These are phyloP conservation scores for Remorina albescens DNA, from an alignment of 2,797 vertebrate genomes.

Conservation along the genomic window DNA sequence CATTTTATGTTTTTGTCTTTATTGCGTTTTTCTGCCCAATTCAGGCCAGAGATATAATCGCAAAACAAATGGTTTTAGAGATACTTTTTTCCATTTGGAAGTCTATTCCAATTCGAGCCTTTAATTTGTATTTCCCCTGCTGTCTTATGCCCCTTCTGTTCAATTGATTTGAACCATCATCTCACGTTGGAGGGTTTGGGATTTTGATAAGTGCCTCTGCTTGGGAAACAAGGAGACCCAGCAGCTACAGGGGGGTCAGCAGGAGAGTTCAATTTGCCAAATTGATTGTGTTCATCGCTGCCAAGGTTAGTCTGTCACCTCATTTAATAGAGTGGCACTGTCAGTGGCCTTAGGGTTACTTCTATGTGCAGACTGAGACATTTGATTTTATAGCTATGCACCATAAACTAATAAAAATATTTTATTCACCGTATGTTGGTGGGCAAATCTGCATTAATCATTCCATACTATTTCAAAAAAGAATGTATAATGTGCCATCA, in stretches of 20 bases:
- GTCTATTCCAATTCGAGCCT: neutral
- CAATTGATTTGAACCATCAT: conserved; percentile 34
- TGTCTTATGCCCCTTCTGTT: conserved; percentile 24
- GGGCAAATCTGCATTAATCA: neutral
- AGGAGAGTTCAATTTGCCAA: conserved; percentile 55
- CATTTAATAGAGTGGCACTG: conserved; percentile 55
- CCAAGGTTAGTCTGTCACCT: conserved; percentile 50
- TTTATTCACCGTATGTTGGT: neutral
- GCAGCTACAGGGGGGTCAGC: conserved; percentile 14
- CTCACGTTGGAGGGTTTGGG: conserved; percentile 37
- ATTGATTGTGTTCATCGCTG: conserved; percentile 61
- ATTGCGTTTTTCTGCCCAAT: conserved; percentile 1
- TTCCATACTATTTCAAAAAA: neutral
- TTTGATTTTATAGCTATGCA: conserved; percentile 18
- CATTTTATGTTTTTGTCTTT: conserved; percentile 20
- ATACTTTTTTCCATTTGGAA: neutral
- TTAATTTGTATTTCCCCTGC: conserved; percentile 26
- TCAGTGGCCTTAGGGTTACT: conserved; percentile 36
- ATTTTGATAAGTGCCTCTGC: conserved; percentile 51
- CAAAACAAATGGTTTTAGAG: conserved; percentile 10
- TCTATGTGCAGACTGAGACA: conserved; percentile 19
- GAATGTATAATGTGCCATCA: neutral
- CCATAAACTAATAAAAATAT: conserved; percentile 1
- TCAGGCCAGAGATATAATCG: neutral
- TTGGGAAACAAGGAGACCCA: conserved; percentile 43